Evolutionary conservation across 1,140 invertebrate genomes (phyloP).

Genomic region (Pseudomyrmex gracilis): DNA sequence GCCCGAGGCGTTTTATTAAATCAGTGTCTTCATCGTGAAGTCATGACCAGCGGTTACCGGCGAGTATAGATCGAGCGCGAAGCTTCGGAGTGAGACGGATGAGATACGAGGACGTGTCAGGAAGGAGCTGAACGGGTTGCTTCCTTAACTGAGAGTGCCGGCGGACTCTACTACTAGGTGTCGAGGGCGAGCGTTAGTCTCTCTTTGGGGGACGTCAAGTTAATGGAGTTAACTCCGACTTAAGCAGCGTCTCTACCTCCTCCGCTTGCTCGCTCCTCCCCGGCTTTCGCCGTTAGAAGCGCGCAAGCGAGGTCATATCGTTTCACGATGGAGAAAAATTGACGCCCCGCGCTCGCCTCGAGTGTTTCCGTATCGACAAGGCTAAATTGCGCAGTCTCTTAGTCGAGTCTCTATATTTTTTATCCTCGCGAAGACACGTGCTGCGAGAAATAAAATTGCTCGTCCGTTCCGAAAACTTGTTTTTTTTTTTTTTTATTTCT

Average conservation of each 20-base stretch:
- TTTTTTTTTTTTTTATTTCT: too few species aligned
- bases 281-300: background rate
- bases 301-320: background rate
- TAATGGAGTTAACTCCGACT: constrained; percentile 71
- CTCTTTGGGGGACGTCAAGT: constrained; percentile 57
- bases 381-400: constrained; percentile 10
- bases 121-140: constrained; percentile 47
- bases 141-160: constrained; percentile 51
- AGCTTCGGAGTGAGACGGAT: constrained; percentile 47
- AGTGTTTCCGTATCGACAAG: constrained; percentile 1
- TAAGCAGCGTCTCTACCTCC: constrained; percentile 51
- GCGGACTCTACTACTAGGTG: constrained; percentile 43
- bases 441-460: background rate
- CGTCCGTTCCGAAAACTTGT: too few species aligned
- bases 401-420: too few species aligned
- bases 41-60: constrained; percentile 67
- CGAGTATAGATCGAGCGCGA: constrained; percentile 32
- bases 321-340: constrained; percentile 33
- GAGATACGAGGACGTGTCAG: constrained; percentile 7
- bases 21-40: constrained; percentile 70
- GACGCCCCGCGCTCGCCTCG: background rate
- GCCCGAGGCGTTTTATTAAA: constrained; percentile 65
- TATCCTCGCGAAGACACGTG: background rate
- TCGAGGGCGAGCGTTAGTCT: constrained; percentile 52
- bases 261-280: background rate